Base-by-base conservation (phyloP, 2,113 vertebrate species). In the Cinclus mexicanus region DNA sequence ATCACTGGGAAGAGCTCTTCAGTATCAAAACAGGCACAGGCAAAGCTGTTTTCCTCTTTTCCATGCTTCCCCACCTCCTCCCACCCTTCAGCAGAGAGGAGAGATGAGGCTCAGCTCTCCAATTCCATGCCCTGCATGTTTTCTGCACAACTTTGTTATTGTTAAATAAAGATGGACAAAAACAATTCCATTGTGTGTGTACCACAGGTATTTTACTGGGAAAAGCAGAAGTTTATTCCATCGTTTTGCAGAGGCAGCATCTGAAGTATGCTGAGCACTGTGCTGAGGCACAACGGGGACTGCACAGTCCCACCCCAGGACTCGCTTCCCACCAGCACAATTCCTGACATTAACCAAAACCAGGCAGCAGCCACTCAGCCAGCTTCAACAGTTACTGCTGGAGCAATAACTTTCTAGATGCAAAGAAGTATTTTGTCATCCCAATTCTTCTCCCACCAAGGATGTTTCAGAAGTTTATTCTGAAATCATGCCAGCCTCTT, bases 1-100 rank as follows among this genome's bases (percentile, higher is more conserved):
- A 94, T 87, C 94, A 70, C 84, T 80, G 94, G 56, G 67, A 91
- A 90, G 31, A 78, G 90, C 78, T 85, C 89, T 88, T 67, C 55
- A 79, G 67, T 29, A 91, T 42, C 79, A 57, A 44, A 84, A 35
- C 91, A 78, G 57, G 90, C 86, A 25, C 1, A 5, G 63, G 26
- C 13, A 10, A 70, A 67, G 69, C 89, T 46, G 68, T 37, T 80
- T 70, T 77, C 64, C 64, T 81, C 76, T 49, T 39, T 35, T 42
- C 68, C 56, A 21, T 55, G 68, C 20, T 50, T 70, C n/a, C 74
- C 55, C 42, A 28, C 50, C 37, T 85, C 71, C 77, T 81, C 77
- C 89, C n/a, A 69, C 56, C 56, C 80, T 86, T 26, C 55, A 57
- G 12, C 53, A 64, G 61, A 37, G 44, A 28, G 61, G 13, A 57